phyloP scores from a whole-genome alignment of 2,888 invertebrate species.

The Leucophora obtusa region DNA sequence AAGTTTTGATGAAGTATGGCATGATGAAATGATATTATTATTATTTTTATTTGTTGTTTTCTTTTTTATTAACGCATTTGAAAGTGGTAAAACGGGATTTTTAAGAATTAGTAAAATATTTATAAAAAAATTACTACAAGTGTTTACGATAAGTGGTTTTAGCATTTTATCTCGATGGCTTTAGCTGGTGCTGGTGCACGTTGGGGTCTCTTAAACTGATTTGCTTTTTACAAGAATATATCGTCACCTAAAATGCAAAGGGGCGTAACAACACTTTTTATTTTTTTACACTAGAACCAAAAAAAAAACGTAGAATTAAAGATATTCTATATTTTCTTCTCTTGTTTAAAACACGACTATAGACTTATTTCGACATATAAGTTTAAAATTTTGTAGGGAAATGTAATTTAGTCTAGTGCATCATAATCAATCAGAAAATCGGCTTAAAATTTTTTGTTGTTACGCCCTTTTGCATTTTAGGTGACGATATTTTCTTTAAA shows the following conservation, averaged over 20 bases:
- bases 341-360: no score
- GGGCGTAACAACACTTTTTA: no score
- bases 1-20: conserved; percentile 40
- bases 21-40: conserved; percentile 21
- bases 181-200: background rate
- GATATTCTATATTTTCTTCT: no score
- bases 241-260: no score
- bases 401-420: no score
- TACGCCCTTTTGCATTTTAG: no score
- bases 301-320: no score
- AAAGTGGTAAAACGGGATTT: conserved; percentile 64
- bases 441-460: no score
- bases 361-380: no score
- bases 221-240: background rate
- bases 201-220: background rate
- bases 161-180: conserved; percentile 48
- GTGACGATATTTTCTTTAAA: background rate
- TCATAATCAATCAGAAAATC: no score
- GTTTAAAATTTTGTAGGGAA: no score
- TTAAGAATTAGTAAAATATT: conserved; percentile 55
- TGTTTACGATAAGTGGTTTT: conserved; percentile 62
- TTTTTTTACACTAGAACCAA: no score
- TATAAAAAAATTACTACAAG: conserved; percentile 44
- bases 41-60: background rate
- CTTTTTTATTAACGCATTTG: conserved; percentile 52